Evolutionary conservation across 2,797 vertebrate species (phyloP).

Genomic region (Cheirogaleus major): DNA sequence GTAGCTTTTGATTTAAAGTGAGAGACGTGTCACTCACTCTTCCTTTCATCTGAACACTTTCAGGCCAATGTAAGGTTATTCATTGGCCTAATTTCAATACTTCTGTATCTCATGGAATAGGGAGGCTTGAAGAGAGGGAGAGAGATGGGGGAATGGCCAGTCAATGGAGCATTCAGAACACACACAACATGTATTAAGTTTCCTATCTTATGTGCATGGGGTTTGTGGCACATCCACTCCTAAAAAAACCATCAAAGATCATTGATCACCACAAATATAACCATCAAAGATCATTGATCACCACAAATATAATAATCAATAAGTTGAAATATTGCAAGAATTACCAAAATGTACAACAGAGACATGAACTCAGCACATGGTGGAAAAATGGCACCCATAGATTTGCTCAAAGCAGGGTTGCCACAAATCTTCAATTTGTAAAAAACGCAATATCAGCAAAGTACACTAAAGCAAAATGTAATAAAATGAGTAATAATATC

Average conservation of each 20-base stretch:
- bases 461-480: background rate
- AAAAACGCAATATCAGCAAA: background rate
- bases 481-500: background rate
- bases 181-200: background rate
- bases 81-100: background rate
- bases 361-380: background rate
- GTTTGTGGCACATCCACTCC: background rate
- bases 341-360: background rate
- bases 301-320: background rate
- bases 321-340: background rate
- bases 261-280: background rate
- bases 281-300: background rate
- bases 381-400: background rate
- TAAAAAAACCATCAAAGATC: background rate
- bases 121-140: background rate
- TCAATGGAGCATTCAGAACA: background rate
- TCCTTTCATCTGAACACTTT: background rate
- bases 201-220: background rate
- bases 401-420: background rate
- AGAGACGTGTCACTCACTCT: background rate
- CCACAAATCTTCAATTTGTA: background rate
- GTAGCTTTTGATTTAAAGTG: background rate
- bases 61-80: background rate
- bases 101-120: background rate
- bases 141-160: background rate